Evolutionary conservation across 2,797 vertebrate genomes (phyloP).

Genomic region (Esox lucius): DNA sequence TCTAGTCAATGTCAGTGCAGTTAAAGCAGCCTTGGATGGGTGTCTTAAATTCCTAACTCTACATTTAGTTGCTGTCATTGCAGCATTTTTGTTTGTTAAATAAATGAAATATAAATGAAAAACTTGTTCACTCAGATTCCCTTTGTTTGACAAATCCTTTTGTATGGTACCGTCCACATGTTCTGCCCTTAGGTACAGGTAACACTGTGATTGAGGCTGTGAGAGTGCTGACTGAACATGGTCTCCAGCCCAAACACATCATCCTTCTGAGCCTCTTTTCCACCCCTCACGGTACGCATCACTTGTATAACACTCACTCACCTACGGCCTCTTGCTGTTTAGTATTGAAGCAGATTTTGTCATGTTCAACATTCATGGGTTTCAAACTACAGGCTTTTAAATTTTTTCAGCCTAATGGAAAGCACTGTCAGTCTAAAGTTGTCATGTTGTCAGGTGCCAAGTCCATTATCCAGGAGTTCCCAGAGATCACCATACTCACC

Average conservation of each 20-base stretch:
- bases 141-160: no score
- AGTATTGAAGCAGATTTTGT: not conserved
- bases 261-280: constrained; percentile 90
- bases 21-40: no score
- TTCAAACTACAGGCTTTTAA: not conserved
- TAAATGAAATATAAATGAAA: no score
- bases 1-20: no score
- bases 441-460: constrained; percentile 82
- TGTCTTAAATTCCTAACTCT: no score
- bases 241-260: constrained; percentile 90
- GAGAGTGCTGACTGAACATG: constrained; percentile 90
- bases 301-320: not conserved
- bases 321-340: not conserved
- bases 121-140: no score
- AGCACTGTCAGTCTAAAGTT: not conserved
- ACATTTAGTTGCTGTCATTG: no score
- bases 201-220: constrained; percentile 97
- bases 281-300: no score
- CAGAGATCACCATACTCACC: constrained; percentile 96
- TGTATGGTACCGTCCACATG: not conserved
- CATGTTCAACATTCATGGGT: not conserved
- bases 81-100: no score
- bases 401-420: not conserved
- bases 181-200: constrained; percentile 83
- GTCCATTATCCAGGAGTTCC: constrained; percentile 97